These are phyloP conservation scores for Pipistrellus pygmaeus DNA, from an alignment of 2,797 vertebrate species.

Conservation along the genomic window DNA sequence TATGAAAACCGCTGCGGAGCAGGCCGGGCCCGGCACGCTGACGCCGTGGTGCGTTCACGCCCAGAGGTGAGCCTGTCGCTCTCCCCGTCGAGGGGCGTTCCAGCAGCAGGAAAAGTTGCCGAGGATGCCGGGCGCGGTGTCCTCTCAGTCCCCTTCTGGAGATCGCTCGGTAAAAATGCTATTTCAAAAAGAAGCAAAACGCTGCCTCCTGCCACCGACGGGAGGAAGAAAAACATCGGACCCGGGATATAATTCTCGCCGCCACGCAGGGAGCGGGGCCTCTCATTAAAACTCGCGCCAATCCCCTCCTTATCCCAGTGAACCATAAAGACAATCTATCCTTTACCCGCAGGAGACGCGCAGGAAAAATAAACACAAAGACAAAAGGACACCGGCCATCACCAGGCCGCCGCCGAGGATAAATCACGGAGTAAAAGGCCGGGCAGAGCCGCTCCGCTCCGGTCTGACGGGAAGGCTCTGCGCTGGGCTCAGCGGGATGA, in stretches of 20 bases:
- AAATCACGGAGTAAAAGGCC: slow-evolving; percentile 87
- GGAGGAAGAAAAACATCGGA: slow-evolving; percentile 62
- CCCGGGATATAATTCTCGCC: slow-evolving; percentile 64
- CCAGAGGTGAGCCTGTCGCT: slow-evolving; percentile 61
- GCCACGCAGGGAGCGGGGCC: slow-evolving; percentile 32
- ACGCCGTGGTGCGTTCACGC: slow-evolving; percentile 68
- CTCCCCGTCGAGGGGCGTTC: slow-evolving; percentile 58
- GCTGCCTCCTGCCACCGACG: slow-evolving; percentile 76
- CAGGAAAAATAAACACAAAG: slow-evolving; percentile 86
- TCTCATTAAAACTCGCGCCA: slow-evolving; percentile 72
- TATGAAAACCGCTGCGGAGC: not conserved
- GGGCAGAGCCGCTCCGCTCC: too few species aligned
- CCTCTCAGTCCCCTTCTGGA: slow-evolving; percentile 77
- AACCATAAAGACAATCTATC: slow-evolving; percentile 78
- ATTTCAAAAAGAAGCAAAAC: slow-evolving; percentile 80
- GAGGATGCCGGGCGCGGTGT: slow-evolving; percentile 54
- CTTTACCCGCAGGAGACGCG: slow-evolving; percentile 84
- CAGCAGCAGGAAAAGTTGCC: slow-evolving; percentile 73
- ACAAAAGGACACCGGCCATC: slow-evolving; percentile 88
- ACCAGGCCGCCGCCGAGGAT: slow-evolving; percentile 81
- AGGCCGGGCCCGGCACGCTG: not conserved
- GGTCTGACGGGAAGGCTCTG: too few species aligned
- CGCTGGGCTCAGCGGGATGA: not conserved
- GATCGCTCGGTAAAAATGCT: slow-evolving; percentile 69
- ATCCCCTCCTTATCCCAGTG: slow-evolving; percentile 63